Conservation (phyloP, 2,888 invertebrate species). For the Napeogenes sylphis region DNA sequence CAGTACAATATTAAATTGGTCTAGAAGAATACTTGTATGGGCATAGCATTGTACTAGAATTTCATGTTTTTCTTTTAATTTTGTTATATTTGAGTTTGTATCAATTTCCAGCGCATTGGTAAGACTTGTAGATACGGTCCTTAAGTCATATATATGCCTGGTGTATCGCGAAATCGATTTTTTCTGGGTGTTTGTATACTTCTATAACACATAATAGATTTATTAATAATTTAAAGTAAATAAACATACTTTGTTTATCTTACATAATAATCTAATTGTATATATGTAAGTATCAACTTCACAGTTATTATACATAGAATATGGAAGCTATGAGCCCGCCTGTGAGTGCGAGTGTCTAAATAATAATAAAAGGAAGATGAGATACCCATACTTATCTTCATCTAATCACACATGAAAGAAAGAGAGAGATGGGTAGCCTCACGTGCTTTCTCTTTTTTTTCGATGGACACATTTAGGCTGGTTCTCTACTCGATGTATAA, state of each 20-base stretch:
- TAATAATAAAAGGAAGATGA: too few relatives aligned
- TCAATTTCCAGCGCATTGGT: constrained; percentile 57
- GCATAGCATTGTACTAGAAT: constrained; percentile 71
- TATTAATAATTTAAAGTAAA: not conserved
- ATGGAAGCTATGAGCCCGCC: not conserved
- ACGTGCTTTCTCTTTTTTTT: too few relatives aligned
- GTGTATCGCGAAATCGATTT: constrained; percentile 77
- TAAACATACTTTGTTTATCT: too few relatives aligned
- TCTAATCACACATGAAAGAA: too few relatives aligned
- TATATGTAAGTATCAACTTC: too few relatives aligned
- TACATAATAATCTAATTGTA: too few relatives aligned
- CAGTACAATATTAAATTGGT: constrained; percentile 83
- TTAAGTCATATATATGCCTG: constrained; percentile 75
- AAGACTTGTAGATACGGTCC: constrained; percentile 65
- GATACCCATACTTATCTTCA: too few relatives aligned
- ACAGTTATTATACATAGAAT: not conserved
- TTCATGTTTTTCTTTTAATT: constrained; percentile 54
- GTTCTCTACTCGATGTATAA: too few relatives aligned
- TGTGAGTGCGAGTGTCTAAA: too few relatives aligned
- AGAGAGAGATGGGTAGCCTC: too few relatives aligned
- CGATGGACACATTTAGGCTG: too few relatives aligned
- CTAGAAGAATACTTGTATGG: constrained; percentile 74
- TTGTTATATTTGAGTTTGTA: constrained; percentile 47
- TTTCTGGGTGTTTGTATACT: constrained; percentile 82
- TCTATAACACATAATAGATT: constrained; percentile 46